phyloP scores from a whole-genome alignment of 2,797 vertebrate genomes.

The Sparidentex hasta region DNA sequence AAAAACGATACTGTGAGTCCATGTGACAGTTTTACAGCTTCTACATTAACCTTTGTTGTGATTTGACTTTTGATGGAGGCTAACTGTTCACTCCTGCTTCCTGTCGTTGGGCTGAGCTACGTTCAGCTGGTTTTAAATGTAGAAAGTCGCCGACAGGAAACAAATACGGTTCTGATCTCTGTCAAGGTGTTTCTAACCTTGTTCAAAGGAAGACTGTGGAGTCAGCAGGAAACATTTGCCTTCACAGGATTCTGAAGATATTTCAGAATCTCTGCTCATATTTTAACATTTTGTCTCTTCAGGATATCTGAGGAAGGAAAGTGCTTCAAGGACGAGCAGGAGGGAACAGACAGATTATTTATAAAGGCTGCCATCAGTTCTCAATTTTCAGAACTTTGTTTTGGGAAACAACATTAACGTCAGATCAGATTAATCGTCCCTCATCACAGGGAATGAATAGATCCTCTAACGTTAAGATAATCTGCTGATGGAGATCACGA shows the following conservation, averaged over 20 bases:
- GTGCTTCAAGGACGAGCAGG: background rate
- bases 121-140: no score
- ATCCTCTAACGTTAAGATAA: no score
- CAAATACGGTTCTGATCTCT: background rate
- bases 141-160: background rate
- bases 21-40: background rate
- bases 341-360: background rate
- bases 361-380: background rate
- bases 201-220: background rate
- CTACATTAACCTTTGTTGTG: no score
- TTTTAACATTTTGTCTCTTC: background rate
- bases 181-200: background rate
- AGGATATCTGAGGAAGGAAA: background rate
- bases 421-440: no score
- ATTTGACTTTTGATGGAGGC: background rate
- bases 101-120: background rate
- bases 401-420: no score
- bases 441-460: no score
- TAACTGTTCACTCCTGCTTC: background rate
- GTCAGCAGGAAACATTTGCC: background rate
- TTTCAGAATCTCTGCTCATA: background rate
- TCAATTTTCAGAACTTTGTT: background rate
- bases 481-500: no score
- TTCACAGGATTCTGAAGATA: background rate
- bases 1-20: no score